Evolutionary conservation across 2,797 vertebrate species (phyloP).

Genomic region (Rhyacichthys aspro): DNA sequence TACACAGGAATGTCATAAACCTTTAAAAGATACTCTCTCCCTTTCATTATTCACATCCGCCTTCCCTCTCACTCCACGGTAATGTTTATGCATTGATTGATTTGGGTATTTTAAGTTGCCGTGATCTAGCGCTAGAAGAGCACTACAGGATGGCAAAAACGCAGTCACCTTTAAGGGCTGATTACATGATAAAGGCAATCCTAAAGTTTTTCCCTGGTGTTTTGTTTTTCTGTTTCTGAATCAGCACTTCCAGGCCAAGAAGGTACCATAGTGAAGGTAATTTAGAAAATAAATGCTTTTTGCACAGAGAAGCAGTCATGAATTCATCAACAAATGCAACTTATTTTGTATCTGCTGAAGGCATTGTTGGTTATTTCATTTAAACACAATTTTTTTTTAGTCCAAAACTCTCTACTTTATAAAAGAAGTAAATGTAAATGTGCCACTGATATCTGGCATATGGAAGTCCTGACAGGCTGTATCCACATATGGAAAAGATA

Average conservation of each 20-base stretch:
- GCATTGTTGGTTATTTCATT: too few species aligned
- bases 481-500: slow-evolving; percentile 69
- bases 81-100: slow-evolving; percentile 79
- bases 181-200: too few species aligned
- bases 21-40: slow-evolving; percentile 89
- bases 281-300: too few species aligned
- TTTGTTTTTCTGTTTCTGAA: too few species aligned
- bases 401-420: slow-evolving; percentile 12
- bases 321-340: too few species aligned
- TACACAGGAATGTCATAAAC: slow-evolving; percentile 92
- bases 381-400: too few species aligned
- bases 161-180: too few species aligned
- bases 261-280: too few species aligned
- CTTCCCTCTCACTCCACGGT: slow-evolving; percentile 74
- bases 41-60: slow-evolving; percentile 89
- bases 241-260: too few species aligned
- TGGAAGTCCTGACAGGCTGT: slow-evolving; percentile 18
- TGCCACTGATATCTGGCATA: background rate
- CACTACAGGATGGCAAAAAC: slow-evolving; percentile 24
- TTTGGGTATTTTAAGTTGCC: slow-evolving; percentile 78
- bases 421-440: slow-evolving; percentile 34
- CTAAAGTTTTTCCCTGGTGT: too few species aligned
- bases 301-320: too few species aligned
- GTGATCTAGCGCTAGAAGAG: slow-evolving; percentile 22
- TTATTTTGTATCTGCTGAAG: too few species aligned